A percentile compares a stretch with the other conserved stretches of the same genome.
Evolutionary conservation across 2,797 vertebrate species (phyloP).

Genomic region (Arrhamphus sclerolepis): DNA sequence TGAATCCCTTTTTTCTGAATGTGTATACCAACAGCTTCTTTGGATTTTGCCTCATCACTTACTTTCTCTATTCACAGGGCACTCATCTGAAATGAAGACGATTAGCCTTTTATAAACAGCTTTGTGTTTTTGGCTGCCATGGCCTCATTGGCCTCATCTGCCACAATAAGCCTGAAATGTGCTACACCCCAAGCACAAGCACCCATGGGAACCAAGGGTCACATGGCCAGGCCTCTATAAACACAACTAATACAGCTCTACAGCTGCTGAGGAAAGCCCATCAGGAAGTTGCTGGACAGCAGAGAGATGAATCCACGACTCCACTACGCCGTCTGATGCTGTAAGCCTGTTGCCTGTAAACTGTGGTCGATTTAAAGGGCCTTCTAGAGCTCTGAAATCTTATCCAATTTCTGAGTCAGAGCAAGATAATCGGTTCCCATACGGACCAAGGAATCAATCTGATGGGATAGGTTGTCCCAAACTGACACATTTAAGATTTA

Average conservation of each 20-base stretch:
- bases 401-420: conserved; percentile 63
- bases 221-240: conserved; percentile 14
- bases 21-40: conserved; percentile 65
- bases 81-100: conserved; percentile 77
- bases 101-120: conserved; percentile 75
- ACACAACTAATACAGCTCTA: conserved; percentile 5
- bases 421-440: conserved; percentile 67
- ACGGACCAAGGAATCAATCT: conserved; percentile 52
- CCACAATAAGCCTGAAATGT: conserved; percentile 26
- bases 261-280: not conserved
- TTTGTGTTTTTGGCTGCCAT: conserved; percentile 43
- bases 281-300: conserved; percentile 8
- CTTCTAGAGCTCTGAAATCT: conserved; percentile 51
- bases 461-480: conserved; percentile 19
- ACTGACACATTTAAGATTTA: conserved; percentile 31
- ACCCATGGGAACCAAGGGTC: conserved; percentile 57
- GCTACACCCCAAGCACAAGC: conserved; percentile 27
- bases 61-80: conserved; percentile 59
- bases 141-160: conserved; percentile 29
- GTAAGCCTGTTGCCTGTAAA: conserved; percentile 57
- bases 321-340: conserved; percentile 26
- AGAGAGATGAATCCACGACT: conserved; percentile 41
- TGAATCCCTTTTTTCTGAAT: conserved; percentile 71
- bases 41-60: conserved; percentile 69
- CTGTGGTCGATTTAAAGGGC: conserved; percentile 64